phyloP scores from a whole-genome alignment of 2,888 invertebrate genomes.

The Xylocampa areola region DNA sequence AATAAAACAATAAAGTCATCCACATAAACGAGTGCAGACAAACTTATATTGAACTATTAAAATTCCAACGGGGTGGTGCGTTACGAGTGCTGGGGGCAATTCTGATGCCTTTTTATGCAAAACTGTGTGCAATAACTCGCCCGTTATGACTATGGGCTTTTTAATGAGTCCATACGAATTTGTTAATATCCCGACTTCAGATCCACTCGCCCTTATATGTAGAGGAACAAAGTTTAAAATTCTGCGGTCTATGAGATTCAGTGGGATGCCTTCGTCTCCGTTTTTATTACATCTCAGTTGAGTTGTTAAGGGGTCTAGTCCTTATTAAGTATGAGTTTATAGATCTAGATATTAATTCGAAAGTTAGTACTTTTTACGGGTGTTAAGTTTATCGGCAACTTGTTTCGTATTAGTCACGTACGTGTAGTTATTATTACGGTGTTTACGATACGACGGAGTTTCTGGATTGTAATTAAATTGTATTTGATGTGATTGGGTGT shows the following conservation, averaged over 20 bases:
- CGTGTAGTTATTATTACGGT: slow-evolving; percentile 17
- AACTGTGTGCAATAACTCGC: slow-evolving; percentile 77
- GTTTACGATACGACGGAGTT: slow-evolving; percentile 16
- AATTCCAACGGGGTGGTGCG: slow-evolving; percentile 67
- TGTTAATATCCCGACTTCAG: slow-evolving; percentile 43
- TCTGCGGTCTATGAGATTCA: slow-evolving; percentile 19
- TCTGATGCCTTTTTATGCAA: slow-evolving; percentile 78
- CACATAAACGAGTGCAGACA: slow-evolving; percentile 57
- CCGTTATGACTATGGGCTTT: slow-evolving; percentile 70
- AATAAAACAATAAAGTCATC: slow-evolving; percentile 65
- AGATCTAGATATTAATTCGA: slow-evolving; percentile 50
- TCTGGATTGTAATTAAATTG: slow-evolving; percentile 19
- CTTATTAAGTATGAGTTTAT: slow-evolving; percentile 47
- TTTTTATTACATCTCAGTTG: slow-evolving; percentile 59
- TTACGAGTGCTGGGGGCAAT: slow-evolving; percentile 31
- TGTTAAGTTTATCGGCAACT: slow-evolving; percentile 41
- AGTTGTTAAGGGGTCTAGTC: slow-evolving; percentile 42
- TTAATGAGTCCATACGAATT: slow-evolving; percentile 74
- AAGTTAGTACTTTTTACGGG: slow-evolving; percentile 40
- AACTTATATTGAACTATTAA: slow-evolving; percentile 77
- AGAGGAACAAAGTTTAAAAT: slow-evolving; percentile 48
- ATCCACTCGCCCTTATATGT: slow-evolving; percentile 31
- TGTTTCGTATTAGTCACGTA: slow-evolving; percentile 37
- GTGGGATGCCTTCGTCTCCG: slow-evolving; percentile 48
- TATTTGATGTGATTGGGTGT: slow-evolving; percentile 6